A percentile compares a stretch with the other conserved stretches of the same genome.
Conservation (phyloP, 2,113 vertebrate genomes). For the Otis tarda region DNA sequence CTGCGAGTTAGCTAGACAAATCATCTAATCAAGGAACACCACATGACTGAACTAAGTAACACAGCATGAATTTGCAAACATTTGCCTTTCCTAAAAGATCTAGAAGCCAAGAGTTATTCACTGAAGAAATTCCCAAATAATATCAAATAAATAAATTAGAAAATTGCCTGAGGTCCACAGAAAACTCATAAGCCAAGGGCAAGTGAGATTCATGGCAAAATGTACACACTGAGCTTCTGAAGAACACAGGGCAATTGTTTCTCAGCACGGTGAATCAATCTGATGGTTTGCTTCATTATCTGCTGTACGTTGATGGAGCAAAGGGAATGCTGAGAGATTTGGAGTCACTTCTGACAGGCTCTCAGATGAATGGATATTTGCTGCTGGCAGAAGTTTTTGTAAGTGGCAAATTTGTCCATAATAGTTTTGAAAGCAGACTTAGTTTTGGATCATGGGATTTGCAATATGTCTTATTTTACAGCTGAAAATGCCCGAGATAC, state of each 20-base stretch:
- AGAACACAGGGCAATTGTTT: not conserved
- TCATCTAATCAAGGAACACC: constrained; percentile 8
- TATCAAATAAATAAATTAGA: constrained; percentile 1
- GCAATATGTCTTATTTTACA: not conserved
- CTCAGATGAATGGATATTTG: not conserved
- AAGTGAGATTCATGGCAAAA: not conserved
- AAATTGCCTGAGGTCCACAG: not conserved
- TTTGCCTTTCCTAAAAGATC: constrained; percentile 2
- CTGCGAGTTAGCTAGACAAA: not conserved
- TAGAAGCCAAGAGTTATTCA: not conserved
- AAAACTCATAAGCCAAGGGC: not conserved
- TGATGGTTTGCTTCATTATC: not conserved
- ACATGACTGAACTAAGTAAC: not conserved
- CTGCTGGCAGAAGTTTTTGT: not conserved
- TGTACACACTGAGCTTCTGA: not conserved
- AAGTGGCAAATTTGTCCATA: not conserved
- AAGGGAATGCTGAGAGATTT: not conserved
- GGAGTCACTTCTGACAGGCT: not conserved
- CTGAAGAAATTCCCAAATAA: not conserved
- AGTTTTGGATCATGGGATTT: not conserved
- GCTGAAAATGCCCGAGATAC: not conserved
- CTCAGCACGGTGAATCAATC: not conserved
- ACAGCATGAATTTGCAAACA: not conserved
- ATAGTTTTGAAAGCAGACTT: not conserved
- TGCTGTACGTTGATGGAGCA: not conserved